Evolutionary conservation across 2,888 invertebrate genomes (phyloP).

Genomic region (Elmis aenea): DNA sequence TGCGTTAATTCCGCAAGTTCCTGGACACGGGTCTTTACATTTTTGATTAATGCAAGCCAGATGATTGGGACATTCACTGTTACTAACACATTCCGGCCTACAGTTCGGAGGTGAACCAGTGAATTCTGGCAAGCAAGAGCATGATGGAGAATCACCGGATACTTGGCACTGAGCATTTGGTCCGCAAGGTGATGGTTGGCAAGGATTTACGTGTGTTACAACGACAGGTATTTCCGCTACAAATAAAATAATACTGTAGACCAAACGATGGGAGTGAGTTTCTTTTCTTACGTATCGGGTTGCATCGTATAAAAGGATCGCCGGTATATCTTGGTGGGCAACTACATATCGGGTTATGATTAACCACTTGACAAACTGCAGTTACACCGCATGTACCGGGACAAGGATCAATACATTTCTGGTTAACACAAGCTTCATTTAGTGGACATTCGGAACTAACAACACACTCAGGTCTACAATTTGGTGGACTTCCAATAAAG

Average conservation of each 20-base stretch:
- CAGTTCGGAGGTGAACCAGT: constrained; percentile 65
- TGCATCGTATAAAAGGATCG: constrained; percentile 72
- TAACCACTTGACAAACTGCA: constrained; percentile 65
- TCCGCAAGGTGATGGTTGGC: constrained; percentile 69
- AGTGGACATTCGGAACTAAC: constrained; percentile 68
- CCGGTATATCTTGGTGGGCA: constrained; percentile 54
- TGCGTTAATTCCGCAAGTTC: constrained; percentile 70
- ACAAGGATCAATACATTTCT: constrained; percentile 72
- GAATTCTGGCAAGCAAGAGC: constrained; percentile 58
- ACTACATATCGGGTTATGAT: constrained; percentile 65
- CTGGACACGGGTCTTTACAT: constrained; percentile 71
- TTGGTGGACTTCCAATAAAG: constrained; percentile 73
- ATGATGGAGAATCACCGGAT: constrained; percentile 53
- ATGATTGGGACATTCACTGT: constrained; percentile 64
- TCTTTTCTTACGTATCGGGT: constrained; percentile 47
- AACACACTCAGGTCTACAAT: constrained; percentile 71
- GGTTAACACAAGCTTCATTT: constrained; percentile 66
- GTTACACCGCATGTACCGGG: constrained; percentile 70
- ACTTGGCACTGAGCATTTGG: constrained; percentile 56
- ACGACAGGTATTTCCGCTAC: no score
- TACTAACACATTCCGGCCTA: constrained; percentile 68
- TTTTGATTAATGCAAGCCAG: constrained; percentile 69
- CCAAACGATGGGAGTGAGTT: no score
- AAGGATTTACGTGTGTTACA: constrained; percentile 51
- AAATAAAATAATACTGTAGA: no score